phyloP scores from a whole-genome alignment of 2,888 invertebrate genomes.

The Synanthedon andrenaeformis region DNA sequence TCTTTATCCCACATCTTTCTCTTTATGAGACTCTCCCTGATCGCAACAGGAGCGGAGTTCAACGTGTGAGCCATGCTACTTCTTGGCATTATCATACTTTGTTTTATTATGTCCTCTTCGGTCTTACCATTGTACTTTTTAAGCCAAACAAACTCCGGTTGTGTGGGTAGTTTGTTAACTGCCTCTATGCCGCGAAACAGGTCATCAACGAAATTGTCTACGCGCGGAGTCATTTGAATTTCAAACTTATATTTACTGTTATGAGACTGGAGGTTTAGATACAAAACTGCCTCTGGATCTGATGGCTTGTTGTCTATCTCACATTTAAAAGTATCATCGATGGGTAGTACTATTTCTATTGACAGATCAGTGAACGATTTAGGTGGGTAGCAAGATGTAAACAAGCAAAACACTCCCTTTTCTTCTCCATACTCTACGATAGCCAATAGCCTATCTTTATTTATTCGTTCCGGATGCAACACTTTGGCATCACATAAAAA shows the following conservation, averaged over 20 bases:
- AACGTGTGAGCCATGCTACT: constrained; percentile 38
- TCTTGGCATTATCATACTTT: constrained; percentile 43
- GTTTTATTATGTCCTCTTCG: constrained; percentile 44
- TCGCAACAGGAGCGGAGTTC: constrained; percentile 49
- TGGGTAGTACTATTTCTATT: constrained; percentile 83
- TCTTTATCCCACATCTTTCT: constrained; percentile 83
- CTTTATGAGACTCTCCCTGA: constrained; percentile 82
- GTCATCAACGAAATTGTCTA: constrained; percentile 80
- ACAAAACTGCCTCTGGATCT: constrained; percentile 62
- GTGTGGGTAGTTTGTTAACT: constrained; percentile 54
- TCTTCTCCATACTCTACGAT: constrained; percentile 64
- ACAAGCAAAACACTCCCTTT: constrained; percentile 64
- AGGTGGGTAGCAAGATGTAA: constrained; percentile 73
- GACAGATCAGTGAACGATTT: constrained; percentile 81
- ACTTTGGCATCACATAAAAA: constrained; percentile 60
- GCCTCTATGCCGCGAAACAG: constrained; percentile 80
- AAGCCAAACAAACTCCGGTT: constrained; percentile 70
- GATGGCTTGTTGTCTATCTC: constrained; percentile 75
- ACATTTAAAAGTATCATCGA: constrained; percentile 84
- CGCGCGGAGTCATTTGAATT: constrained; percentile 68
- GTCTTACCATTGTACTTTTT: constrained; percentile 69
- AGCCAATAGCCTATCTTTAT: constrained; percentile 55
- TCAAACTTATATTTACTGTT: constrained; percentile 60
- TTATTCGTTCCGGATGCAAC: constrained; percentile 57
- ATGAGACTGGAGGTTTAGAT: constrained; percentile 59